Base-by-base conservation (phyloP, 2,888 invertebrate species). In the Adineta ricciae region DNA sequence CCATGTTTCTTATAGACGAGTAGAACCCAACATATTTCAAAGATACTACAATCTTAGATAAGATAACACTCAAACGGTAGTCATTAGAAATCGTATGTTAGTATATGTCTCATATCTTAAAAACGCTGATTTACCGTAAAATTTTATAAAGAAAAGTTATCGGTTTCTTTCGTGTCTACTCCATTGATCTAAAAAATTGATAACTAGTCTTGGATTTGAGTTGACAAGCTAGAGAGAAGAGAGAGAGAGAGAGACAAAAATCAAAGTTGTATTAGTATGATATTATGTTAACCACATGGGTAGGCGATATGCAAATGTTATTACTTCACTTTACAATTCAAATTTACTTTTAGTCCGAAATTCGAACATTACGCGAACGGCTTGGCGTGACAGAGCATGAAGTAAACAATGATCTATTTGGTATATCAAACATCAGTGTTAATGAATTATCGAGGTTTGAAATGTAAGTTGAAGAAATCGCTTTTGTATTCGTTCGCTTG, bases 311-410 rank as follows among this genome's bases (percentile, higher is more conserved):
- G n/a, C 9, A 1, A 21, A 5, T 21, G 24, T 24, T 1, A 8
- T 54, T 24, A 21, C n/a, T 54, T 2, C 24, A 8, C 7, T 54
- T n/a, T 64, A 27, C n/a, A 19, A 32, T 24, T 78, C 2, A 1
- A 9, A 21, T 21, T 78, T 78, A 41, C 8, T 36, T 78, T n/a
- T 78, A 78, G 78, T 24, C 78, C 16, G 41, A 78, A 78, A 78
- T 78, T 78, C 78, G 78, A 78, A 78, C 78, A 78, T 41, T 78
- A 78, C 78, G 41, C 3, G 78, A 78, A 78, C 38, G 78, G 24
- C 78, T 78, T 78, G 78, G 78, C 14, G 9, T 78, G n/a, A 14
- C n/a, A 24, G 78, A 78, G 41, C 38, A 78, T 78, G 78, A 78
- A 41, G 41, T 78, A 8, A 41, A 78, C 41, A 41, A n/a, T 24